Evolutionary conservation across 1,140 invertebrate genomes (phyloP), one percentile per base, ranked within the genome.

Genomic region (Drosophila azteca): DNA sequence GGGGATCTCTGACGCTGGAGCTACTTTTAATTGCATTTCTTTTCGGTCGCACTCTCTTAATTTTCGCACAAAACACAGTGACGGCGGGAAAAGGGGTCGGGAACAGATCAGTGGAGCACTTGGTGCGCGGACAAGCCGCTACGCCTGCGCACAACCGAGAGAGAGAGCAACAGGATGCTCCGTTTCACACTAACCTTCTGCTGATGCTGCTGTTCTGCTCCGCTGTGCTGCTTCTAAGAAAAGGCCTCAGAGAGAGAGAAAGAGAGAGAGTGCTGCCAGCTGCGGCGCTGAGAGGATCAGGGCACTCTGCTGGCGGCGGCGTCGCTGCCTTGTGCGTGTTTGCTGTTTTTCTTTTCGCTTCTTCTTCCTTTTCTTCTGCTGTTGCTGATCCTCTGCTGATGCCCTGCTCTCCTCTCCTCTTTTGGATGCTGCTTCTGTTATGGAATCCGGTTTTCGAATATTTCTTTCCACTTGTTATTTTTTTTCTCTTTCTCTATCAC

Each of bases 401-500:
- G 1, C 29, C 8, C 29, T 8, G 29, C 35, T 31, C 17, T 51
- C 26, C 35, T 31, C 17, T 51, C 26, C 20, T 59, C 55, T 62
- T 76, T 26, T 54, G 66, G 66, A 69, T 80, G 48, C 41, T 80
- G 51, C 35, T 58, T 31, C 41, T 55, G 45, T 11, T 74, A 69
- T 83, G 64, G 70, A 87, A 87, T 87, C 82, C 82, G 82, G 78
- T 87, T 87, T 85, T 68, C 48, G n/a, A 52, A 87, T 39, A 76
- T 87, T 88, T 87, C 78, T 87, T 87, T 82, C 65, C 70, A 87
- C 74, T 85, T 88, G 74, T 68, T 75, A 67, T 67, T 72, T 68
- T 75, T 64, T 67, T 76, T 68, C 72, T 64, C 50, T 68, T 87
- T 87, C 45, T 53, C 41, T 50, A 57, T 50, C 50, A 17, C 39